A percentile compares a stretch with the other conserved stretches of the same genome.
Conservation (phyloP, 2,797 vertebrate species). For the Hippopotamyrus pictus region DNA sequence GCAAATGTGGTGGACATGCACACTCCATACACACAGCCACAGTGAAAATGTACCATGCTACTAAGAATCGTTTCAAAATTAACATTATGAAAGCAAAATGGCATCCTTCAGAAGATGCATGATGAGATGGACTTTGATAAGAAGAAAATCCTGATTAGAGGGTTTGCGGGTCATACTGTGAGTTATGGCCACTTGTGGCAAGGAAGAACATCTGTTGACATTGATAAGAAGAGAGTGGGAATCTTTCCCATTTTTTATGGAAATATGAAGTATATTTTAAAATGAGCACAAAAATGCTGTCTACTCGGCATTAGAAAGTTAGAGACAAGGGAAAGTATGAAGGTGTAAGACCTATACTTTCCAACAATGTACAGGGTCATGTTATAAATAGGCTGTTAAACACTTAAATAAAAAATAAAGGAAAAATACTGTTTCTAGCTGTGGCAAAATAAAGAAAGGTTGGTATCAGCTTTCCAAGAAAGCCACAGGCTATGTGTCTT, state of each 20-base stretch:
- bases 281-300: background rate
- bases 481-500: background rate
- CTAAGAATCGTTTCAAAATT: background rate
- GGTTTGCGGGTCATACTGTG: background rate
- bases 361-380: background rate
- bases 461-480: background rate
- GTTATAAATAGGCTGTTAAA: background rate
- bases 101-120: background rate
- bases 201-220: background rate
- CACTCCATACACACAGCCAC: background rate
- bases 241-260: background rate
- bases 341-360: background rate
- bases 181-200: background rate
- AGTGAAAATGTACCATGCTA: background rate
- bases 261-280: background rate
- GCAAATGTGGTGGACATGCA: background rate
- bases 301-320: background rate
- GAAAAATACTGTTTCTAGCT: background rate
- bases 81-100: background rate
- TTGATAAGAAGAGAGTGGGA: background rate
- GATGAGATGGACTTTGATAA: background rate
- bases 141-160: background rate
- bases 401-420: background rate
- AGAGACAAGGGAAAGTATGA: background rate
- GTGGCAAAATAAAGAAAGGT: background rate